A percentile compares a stretch with the other conserved stretches of the same genome.
Conservation (phyloP, 92 coral and sea anemone species). For the Porites cylindrica region DNA sequence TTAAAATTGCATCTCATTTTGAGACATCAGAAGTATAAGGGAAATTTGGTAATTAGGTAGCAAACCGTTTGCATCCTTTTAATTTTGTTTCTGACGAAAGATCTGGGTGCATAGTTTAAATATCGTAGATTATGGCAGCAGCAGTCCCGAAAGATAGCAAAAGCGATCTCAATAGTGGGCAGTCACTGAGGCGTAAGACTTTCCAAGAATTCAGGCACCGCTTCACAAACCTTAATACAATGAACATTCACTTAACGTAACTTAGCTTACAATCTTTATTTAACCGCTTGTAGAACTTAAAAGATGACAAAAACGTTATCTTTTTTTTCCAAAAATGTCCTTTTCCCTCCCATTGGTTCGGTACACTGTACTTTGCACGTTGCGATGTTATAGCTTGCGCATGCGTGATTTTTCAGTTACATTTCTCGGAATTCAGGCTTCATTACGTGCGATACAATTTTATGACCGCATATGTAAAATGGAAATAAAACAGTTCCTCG, state of each 20-base stretch:
- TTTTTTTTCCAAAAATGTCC: neutral
- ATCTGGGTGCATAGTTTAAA: neutral
- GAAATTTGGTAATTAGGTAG: too few species aligned
- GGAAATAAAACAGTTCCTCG: neutral
- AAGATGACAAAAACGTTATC: neutral
- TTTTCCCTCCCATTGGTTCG: neutral
- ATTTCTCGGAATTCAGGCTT: conserved; percentile 39
- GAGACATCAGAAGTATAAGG: too few species aligned
- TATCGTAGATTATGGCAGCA: too few species aligned
- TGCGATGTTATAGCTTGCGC: neutral
- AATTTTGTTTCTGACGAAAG: neutral
- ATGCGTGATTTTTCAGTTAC: conserved; percentile 18
- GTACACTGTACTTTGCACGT: neutral
- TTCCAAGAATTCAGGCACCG: conserved; percentile 42
- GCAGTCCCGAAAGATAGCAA: neutral
- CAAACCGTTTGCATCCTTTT: too few species aligned
- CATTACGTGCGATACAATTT: neutral
- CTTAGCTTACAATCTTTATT: neutral
- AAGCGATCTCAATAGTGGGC: neutral
- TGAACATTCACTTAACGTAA: neutral
- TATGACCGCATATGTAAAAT: neutral
- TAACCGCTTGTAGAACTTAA: neutral
- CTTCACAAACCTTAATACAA: conserved; percentile 1
- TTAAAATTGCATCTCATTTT: too few species aligned
- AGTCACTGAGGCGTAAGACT: conserved; percentile 6